These are phyloP conservation scores for Micronycteris hirsuta DNA, from an alignment of 2,113 vertebrate genomes.

Conservation along the genomic window DNA sequence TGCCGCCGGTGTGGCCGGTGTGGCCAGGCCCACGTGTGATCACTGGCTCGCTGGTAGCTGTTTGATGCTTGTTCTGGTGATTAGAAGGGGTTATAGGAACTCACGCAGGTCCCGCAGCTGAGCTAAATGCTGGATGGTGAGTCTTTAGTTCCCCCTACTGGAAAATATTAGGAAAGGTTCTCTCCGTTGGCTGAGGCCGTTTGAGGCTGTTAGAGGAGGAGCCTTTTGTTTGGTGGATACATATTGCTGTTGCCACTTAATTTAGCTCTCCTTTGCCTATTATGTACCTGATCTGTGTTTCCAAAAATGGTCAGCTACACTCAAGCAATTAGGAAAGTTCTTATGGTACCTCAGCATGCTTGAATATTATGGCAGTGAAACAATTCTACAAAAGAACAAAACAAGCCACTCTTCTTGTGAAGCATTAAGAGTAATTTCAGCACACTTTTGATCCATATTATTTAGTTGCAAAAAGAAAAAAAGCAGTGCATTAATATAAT, in stretches of 20 bases:
- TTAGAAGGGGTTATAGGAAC: constrained; percentile 16
- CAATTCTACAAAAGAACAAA: background rate
- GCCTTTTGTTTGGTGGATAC: constrained; percentile 56
- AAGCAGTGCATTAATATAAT: background rate
- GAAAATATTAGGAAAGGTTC: constrained; percentile 27
- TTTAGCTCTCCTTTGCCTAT: background rate
- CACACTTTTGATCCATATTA: background rate
- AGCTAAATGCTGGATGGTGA: constrained; percentile 68
- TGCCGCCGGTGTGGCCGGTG: constrained; percentile 17
- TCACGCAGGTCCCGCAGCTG: background rate
- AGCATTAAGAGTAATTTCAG: constrained; percentile 19
- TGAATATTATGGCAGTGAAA: background rate
- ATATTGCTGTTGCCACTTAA: background rate
- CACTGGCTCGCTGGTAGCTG: constrained; percentile 58
- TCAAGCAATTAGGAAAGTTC: background rate
- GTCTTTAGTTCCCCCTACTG: constrained; percentile 93
- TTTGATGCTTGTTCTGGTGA: constrained; percentile 65
- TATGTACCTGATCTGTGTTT: background rate
- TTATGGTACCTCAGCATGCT: background rate
- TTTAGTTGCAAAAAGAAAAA: background rate
- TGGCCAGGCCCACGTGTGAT: constrained; percentile 64
- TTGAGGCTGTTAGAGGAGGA: background rate
- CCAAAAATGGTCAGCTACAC: background rate
- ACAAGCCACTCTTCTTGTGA: background rate
- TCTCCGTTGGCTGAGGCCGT: background rate